phyloP scores from a whole-genome alignment of 2,888 invertebrate genomes.

The Euplexia lucipara region DNA sequence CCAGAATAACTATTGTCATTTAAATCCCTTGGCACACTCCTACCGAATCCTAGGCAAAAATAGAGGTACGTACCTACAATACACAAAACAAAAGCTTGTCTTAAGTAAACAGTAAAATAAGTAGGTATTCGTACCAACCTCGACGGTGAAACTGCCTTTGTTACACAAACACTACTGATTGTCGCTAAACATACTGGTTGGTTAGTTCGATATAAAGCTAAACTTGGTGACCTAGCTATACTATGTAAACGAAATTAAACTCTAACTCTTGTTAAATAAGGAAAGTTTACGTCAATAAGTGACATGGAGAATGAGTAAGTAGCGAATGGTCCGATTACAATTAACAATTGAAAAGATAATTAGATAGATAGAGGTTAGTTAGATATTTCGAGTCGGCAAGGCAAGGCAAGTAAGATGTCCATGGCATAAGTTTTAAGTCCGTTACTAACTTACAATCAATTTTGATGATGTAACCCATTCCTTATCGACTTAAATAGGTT shows the following conservation, averaged over 20 bases:
- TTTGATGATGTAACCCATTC: too few species aligned
- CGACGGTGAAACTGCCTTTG: slow-evolving; percentile 18
- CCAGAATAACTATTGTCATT: not conserved
- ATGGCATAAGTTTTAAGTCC: too few species aligned
- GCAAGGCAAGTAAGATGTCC: too few species aligned
- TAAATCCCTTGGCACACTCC: not conserved
- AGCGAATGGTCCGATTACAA: not conserved
- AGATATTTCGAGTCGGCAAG: too few species aligned
- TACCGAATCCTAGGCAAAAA: not conserved
- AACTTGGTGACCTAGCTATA: slow-evolving; percentile 27
- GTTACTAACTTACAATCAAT: too few species aligned
- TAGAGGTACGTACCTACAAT: not conserved
- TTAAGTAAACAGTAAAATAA: slow-evolving; percentile 37
- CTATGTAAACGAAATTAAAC: slow-evolving; percentile 16
- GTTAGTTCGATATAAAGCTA: slow-evolving; percentile 48
- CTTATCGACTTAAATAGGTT: too few species aligned
- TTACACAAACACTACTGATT: slow-evolving; percentile 48
- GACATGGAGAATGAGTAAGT: not conserved
- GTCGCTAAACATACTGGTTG: slow-evolving; percentile 55
- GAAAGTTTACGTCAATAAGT: not conserved
- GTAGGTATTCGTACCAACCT: slow-evolving; percentile 13
- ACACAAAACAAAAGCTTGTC: slow-evolving; percentile 26
- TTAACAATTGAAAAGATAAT: too few species aligned
- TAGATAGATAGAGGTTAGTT: too few species aligned
- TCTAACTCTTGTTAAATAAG: slow-evolving; percentile 9